These are phyloP conservation scores for Urocitellus parryii DNA, from an alignment of 2,113 vertebrate genomes.

Conservation along the genomic window DNA sequence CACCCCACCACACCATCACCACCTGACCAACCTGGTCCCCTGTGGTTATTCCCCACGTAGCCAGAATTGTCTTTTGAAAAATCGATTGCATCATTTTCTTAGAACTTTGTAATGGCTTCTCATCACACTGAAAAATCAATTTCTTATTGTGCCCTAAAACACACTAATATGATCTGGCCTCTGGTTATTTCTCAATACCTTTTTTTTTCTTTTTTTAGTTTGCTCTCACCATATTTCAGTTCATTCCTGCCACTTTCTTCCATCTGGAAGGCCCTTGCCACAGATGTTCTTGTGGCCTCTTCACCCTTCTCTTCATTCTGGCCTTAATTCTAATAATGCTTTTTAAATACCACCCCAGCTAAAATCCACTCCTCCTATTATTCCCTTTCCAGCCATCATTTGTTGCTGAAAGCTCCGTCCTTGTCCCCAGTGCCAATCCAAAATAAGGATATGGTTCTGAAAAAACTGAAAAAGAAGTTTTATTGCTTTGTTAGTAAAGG, in stretches of 20 bases:
- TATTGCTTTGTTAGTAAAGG: too few relatives aligned
- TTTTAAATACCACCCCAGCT: background rate
- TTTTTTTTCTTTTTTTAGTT: background rate
- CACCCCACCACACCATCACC: background rate
- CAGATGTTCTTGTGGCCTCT: background rate
- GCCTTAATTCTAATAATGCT: background rate
- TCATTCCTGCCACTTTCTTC: background rate
- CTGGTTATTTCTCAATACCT: background rate
- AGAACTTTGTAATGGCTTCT: background rate
- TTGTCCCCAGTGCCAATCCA: too few relatives aligned
- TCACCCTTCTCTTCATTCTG: background rate
- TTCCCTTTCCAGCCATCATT: too few relatives aligned
- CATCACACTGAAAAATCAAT: background rate
- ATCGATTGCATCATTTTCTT: background rate
- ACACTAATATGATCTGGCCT: background rate
- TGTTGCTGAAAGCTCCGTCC: too few relatives aligned
- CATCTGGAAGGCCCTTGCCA: background rate
- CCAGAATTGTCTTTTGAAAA: background rate
- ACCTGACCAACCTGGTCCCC: rapidly evolving
- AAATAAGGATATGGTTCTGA: too few relatives aligned
- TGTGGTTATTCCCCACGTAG: background rate
- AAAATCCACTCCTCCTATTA: background rate
- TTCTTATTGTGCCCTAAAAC: background rate
- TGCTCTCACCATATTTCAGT: background rate
- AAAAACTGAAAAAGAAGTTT: too few relatives aligned